Base-by-base conservation (phyloP, 2,888 invertebrate genomes). In the Uropetala carovei region DNA sequence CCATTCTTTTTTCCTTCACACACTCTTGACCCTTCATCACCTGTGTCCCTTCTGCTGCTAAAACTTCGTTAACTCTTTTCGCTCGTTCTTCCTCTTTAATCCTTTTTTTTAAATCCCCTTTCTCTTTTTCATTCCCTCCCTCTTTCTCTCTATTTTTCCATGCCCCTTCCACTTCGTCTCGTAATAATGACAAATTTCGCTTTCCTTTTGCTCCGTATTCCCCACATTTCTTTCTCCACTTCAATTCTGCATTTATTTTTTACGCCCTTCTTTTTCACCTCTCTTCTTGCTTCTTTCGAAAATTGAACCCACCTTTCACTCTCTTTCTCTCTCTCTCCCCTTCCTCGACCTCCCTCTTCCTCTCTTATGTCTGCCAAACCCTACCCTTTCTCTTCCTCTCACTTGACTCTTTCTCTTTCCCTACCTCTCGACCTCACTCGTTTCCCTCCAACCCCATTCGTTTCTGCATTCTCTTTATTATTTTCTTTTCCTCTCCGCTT, bases 401-500 rank as follows among this genome's bases (percentile, higher is more conserved):
- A n/a, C n/a, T 89, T 89, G 14, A 30, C 60, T 14, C 89, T 16
- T 43, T 89, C 60, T 83, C 56, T 30, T n/a, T 18, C 68, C 43
- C 89, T 30, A 3, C 82, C 4, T 43, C 64, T 64, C 60, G 30
- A 84, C 68, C 84, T 85, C 89, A 68, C 64, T 83, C 18, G 11
- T 18, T 57, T 10, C 83, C 18, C 83, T 56, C 56, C 57, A 43
- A 14, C 5, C 82, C 82, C 14, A 43, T 43, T 16, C 43, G 7
- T 43, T 14, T 10, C 82, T 43, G n/a, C 83, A 57, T 83, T 64
- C 64, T 18, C 82, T n/a, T 82, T 43, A 16, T 43, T 14, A 11
- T 86, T 86, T 27, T 60, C 86, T 89, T 89, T 30, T 58, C 18
- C 89, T 43, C 60, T 59, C 86, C n/a, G 27, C 14, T 43, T 68